phyloP scores from a whole-genome alignment of 2,888 invertebrate genomes.

The Graphium colonna region DNA sequence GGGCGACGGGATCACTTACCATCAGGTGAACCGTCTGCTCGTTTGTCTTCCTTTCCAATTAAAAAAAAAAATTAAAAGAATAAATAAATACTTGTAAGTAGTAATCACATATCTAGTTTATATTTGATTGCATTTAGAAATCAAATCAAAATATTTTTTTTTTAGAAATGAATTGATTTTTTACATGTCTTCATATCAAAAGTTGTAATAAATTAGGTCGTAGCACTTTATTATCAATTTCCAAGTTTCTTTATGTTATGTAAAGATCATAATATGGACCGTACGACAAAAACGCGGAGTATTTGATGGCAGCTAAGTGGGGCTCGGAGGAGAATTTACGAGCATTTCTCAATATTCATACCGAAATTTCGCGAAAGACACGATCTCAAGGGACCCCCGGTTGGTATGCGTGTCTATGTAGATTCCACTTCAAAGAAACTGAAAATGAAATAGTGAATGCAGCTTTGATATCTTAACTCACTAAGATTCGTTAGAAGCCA shows the following conservation, averaged over 20 bases:
- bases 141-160: no score
- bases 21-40: no score
- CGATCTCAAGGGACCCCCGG: conserved; percentile 17
- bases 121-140: no score
- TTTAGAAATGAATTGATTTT: no score
- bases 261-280: conserved; percentile 10
- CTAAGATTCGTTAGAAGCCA: no score
- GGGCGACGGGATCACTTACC: no score
- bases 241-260: conserved; percentile 1
- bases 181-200: no score
- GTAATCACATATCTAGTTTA: no score
- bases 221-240: background rate
- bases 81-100: no score
- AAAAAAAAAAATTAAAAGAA: no score
- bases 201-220: background rate
- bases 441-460: background rate
- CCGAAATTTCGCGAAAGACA: conserved; percentile 47
- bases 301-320: conserved; percentile 43
- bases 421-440: conserved; percentile 8
- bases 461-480: no score
- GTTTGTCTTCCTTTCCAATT: no score
- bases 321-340: conserved; percentile 55
- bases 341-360: conserved; percentile 71
- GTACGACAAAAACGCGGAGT: conserved; percentile 41
- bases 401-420: conserved; percentile 1